A percentile compares a stretch with the other conserved stretches of the same genome.
These are phyloP conservation scores for Enteromius afrohamiltoni DNA, from an alignment of 2,797 vertebrate genomes.

Conservation along the genomic window DNA sequence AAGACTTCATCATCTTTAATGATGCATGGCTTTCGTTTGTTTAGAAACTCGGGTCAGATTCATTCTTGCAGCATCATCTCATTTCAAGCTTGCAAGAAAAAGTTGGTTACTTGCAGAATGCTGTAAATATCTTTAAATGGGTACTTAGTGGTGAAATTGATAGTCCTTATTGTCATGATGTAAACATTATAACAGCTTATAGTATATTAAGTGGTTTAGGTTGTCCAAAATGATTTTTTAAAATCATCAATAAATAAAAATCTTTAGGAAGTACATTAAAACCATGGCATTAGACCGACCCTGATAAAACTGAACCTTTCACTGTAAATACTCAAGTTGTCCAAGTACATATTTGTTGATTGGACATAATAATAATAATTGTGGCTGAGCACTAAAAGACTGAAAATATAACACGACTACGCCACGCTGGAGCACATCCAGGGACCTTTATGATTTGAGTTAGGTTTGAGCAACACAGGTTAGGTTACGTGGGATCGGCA, in stretches of 20 bases:
- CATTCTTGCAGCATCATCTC: neutral
- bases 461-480: no score
- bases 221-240: neutral
- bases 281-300: neutral
- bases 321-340: no score
- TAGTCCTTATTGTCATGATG: neutral
- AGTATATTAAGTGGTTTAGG: neutral
- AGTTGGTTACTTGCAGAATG: neutral
- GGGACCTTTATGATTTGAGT: no score
- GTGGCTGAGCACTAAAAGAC: no score
- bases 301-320: neutral
- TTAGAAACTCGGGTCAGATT: neutral
- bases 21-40: neutral
- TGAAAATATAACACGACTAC: no score
- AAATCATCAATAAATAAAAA: neutral
- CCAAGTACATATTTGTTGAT: neutral
- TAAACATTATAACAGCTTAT: neutral
- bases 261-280: neutral
- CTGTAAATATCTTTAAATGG: neutral
- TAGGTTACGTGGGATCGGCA: no score
- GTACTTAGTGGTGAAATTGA: neutral
- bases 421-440: no score
- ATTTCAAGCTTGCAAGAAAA: constrained; percentile 6
- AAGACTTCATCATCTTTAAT: constrained; percentile 19
- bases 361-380: neutral